These are phyloP conservation scores for Drosophila anceps DNA, from an alignment of 2,888 invertebrate species.

Conservation along the genomic window DNA sequence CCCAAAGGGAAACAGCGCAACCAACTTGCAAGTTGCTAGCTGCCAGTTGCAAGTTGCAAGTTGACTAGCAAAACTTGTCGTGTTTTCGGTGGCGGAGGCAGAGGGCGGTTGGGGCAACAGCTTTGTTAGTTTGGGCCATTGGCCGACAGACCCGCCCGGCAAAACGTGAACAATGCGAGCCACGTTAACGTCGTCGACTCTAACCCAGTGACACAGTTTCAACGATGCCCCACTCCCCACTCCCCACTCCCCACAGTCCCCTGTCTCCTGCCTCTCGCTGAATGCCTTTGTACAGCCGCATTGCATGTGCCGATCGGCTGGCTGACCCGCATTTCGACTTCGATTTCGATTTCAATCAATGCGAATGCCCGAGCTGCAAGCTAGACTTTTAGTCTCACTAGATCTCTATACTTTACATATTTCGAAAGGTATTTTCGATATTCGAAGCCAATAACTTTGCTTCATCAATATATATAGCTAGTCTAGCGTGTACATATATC, in stretches of 20 bases:
- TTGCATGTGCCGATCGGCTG: slow-evolving; percentile 13
- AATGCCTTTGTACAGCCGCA: slow-evolving; percentile 31
- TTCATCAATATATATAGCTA: too few relatives aligned
- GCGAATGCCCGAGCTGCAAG: slow-evolving; percentile 1
- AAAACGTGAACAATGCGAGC: slow-evolving; percentile 42
- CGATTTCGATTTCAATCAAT: slow-evolving; percentile 29
- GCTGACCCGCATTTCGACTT: slow-evolving; percentile 17
- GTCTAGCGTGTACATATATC: too few relatives aligned
- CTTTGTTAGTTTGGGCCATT: slow-evolving; percentile 20
- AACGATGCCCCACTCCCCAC: background rate
- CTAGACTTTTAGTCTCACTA: background rate
- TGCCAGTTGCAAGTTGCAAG: background rate
- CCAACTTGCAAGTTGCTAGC: slow-evolving; percentile 2
- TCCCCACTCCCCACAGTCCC: background rate
- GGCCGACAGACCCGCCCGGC: slow-evolving; percentile 19
- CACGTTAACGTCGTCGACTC: slow-evolving; percentile 29
- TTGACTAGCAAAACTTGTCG: slow-evolving; percentile 45
- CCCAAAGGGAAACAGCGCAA: slow-evolving; percentile 66
- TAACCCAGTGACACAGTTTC: slow-evolving; percentile 74
- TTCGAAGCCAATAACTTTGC: too few relatives aligned
- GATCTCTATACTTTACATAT: background rate
- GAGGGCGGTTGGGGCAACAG: background rate
- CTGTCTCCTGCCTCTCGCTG: background rate
- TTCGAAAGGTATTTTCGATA: background rate
- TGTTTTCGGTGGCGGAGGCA: slow-evolving; percentile 14